These are phyloP conservation scores for Coilia nasus DNA, from an alignment of 2,797 vertebrate species.

Conservation along the genomic window DNA sequence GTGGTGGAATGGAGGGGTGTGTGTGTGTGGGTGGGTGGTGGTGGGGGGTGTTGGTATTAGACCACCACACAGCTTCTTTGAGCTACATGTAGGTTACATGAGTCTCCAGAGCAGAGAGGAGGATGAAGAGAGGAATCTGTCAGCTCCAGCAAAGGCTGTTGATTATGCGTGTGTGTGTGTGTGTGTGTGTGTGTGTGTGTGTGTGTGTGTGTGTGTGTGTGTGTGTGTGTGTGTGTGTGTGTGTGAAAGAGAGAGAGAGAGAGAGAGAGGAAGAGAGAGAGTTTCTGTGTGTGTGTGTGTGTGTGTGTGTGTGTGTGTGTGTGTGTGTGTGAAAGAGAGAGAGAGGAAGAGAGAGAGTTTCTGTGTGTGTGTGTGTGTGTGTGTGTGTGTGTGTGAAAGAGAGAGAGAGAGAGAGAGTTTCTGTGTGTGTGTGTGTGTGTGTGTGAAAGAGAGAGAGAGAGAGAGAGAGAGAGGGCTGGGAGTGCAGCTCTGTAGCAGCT, in stretches of 20 bases:
- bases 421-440: no score
- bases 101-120: constrained; percentile 53
- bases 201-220: constrained; percentile 46
- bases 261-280: background rate
- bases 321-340: constrained; percentile 55
- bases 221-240: constrained; percentile 64
- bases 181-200: constrained; percentile 18
- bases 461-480: background rate
- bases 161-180: constrained; percentile 58
- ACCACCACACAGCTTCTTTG: constrained; percentile 52
- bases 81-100: constrained; percentile 64
- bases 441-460: background rate
- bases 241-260: constrained; percentile 60
- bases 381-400: constrained; percentile 58
- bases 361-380: constrained; percentile 61
- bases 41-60: constrained; percentile 38
- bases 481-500: background rate
- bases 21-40: background rate
- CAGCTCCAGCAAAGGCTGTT: constrained; percentile 65
- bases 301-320: no score
- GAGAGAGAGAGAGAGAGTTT: background rate
- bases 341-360: constrained; percentile 12
- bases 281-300: no score
- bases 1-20: no score
- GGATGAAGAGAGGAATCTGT: constrained; percentile 58